Conservation (phyloP, 2,888 invertebrate genomes). For the Lepetodrilus schrolli region DNA sequence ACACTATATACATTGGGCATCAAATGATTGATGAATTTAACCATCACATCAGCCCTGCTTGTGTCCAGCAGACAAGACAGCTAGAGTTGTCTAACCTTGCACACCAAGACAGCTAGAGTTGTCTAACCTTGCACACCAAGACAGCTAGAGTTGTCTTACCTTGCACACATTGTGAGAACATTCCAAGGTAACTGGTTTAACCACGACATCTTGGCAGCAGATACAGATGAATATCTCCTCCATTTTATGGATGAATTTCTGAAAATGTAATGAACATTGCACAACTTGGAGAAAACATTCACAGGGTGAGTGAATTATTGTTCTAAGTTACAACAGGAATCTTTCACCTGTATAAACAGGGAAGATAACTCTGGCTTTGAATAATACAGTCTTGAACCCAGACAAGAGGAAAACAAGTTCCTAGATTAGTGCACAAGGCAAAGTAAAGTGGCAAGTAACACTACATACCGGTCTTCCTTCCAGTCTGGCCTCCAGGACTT, state of each 20-base stretch:
- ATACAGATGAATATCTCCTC: slow-evolving; percentile 84
- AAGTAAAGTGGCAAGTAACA: neutral
- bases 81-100: slow-evolving; percentile 77
- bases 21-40: no score
- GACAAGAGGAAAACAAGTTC: no score
- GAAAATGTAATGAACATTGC: slow-evolving; percentile 37
- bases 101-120: slow-evolving; percentile 76
- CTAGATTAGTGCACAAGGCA: no score
- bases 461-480: slow-evolving; percentile 66
- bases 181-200: slow-evolving; percentile 83
- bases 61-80: neutral
- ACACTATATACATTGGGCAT: no score
- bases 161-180: slow-evolving; percentile 86
- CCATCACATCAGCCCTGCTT: no score
- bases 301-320: no score
- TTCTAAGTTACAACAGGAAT: no score
- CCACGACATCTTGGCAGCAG: slow-evolving; percentile 85
- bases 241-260: slow-evolving; percentile 81
- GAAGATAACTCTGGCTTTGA: no score
- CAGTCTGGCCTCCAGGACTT: slow-evolving; percentile 78
- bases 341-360: no score
- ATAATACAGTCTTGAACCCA: no score
- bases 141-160: slow-evolving; percentile 76
- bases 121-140: slow-evolving; percentile 82
- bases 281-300: neutral